These are phyloP conservation scores for Astreopora myriophthalma DNA, from an alignment of 64 coral and sea anemone species.

Conservation along the genomic window DNA sequence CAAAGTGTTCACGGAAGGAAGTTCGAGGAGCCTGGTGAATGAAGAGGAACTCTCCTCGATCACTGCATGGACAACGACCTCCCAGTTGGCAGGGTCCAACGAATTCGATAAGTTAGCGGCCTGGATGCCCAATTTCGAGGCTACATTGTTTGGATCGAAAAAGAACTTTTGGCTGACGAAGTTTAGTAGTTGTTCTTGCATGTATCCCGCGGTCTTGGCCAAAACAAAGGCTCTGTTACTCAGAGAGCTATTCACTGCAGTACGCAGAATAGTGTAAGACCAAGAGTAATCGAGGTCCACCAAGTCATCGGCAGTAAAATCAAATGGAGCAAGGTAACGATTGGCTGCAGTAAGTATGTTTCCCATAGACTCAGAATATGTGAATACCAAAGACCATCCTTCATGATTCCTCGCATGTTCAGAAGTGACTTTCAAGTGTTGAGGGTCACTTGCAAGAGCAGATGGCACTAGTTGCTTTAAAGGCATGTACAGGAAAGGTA, in stretches of 20 bases:
- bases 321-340: accelerated
- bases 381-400: not conserved
- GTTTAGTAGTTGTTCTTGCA: constrained; percentile 28
- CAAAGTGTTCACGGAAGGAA: constrained; percentile 31
- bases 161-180: constrained; percentile 45
- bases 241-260: not conserved
- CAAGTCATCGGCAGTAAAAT: not conserved
- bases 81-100: constrained; percentile 71
- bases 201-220: not conserved
- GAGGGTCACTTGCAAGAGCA: accelerated
- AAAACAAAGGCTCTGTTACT: accelerated
- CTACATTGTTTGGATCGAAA: constrained; percentile 40
- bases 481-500: constrained; percentile 28
- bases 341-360: not conserved
- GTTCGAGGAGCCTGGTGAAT: not conserved
- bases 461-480: not conserved
- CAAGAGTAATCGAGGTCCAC: not conserved
- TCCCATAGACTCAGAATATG: not conserved
- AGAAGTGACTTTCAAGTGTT: not conserved
- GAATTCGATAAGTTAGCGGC: constrained; percentile 19
- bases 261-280: not conserved
- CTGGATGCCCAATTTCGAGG: constrained; percentile 25
- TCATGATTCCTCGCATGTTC: not conserved
- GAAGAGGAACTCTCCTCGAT: not conserved
- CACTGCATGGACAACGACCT: not conserved